A percentile compares a stretch with the other conserved stretches of the same genome.
phyloP scores from a whole-genome alignment of 2,888 invertebrate species.

The Dendrolimus pini region DNA sequence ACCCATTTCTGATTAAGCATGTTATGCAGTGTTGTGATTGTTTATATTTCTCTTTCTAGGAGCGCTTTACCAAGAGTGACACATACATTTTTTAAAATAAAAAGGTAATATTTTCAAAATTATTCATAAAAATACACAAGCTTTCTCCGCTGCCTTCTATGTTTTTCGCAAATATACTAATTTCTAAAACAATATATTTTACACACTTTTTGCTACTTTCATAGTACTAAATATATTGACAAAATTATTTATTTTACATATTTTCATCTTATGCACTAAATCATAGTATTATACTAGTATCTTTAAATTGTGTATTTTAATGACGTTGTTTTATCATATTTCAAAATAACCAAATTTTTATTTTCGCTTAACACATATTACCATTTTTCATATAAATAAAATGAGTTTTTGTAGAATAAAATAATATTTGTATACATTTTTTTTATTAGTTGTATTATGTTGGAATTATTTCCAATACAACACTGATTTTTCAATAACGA shows the following conservation, averaged over 20 bases:
- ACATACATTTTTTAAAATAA: conserved; percentile 88
- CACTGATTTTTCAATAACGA: too few relatives aligned
- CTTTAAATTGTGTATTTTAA: too few relatives aligned
- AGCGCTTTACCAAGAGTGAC: conserved; percentile 87
- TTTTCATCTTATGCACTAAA: too few relatives aligned
- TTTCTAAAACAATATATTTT: not conserved
- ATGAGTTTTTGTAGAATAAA: too few relatives aligned
- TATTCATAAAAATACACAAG: conserved; percentile 18
- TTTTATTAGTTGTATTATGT: too few relatives aligned
- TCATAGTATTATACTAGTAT: too few relatives aligned
- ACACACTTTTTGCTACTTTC: too few relatives aligned
- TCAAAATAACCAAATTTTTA: conserved; percentile 7
- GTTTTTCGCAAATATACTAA: not conserved
- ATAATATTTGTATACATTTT: too few relatives aligned
- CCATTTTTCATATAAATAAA: conserved; percentile 19
- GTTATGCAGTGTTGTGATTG: conserved; percentile 56
- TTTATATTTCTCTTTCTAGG: conserved; percentile 81
- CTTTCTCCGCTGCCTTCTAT: not conserved
- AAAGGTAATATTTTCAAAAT: conserved; percentile 60
- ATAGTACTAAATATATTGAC: too few relatives aligned
- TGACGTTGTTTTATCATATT: too few relatives aligned
- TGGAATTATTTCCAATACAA: too few relatives aligned
- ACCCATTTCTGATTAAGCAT: conserved; percentile 30
- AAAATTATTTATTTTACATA: too few relatives aligned
- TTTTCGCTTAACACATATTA: conserved; percentile 36